Evolutionary conservation across 2,113 vertebrate genomes (phyloP).

Genomic region (Hucho hucho): DNA sequence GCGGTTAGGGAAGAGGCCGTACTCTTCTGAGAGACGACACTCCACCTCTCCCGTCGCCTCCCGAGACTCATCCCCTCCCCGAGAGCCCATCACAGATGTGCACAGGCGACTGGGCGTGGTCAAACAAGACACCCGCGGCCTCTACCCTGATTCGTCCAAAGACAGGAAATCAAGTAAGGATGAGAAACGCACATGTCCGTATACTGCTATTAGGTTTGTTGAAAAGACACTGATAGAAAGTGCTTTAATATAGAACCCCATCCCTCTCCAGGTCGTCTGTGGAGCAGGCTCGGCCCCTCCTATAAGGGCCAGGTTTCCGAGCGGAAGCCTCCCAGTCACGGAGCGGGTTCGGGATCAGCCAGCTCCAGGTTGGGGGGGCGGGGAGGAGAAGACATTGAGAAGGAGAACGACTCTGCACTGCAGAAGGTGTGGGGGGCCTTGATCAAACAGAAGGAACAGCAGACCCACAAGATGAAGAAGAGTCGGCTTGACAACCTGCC

Average conservation of each 20-base stretch:
- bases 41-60: constrained; percentile 63
- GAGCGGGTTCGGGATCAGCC: not conserved
- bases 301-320: constrained; percentile 71
- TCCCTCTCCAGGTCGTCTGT: constrained; percentile 79
- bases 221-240: no score
- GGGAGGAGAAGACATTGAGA: constrained; percentile 11
- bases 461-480: constrained; percentile 85
- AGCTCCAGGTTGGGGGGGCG: constrained; percentile 23
- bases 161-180: constrained; percentile 86
- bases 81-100: constrained; percentile 88
- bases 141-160: constrained; percentile 77
- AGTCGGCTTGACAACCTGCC: constrained; percentile 94
- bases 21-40: constrained; percentile 81
- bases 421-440: constrained; percentile 94
- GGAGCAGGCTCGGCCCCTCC: constrained; percentile 89
- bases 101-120: constrained; percentile 89
- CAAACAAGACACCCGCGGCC: constrained; percentile 75
- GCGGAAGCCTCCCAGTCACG: constrained; percentile 30
- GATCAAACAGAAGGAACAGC: constrained; percentile 92
- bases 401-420: constrained; percentile 88
- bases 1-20: constrained; percentile 87
- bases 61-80: constrained; percentile 66
- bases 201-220: not conserved
- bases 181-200: not conserved
- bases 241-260: no score